Percentiles rank a stretch among this genome's conserved stretches.
These are phyloP conservation scores for Pseudeuparius sepicola DNA, from an alignment of 2,888 invertebrate species.

Conservation along the genomic window DNA sequence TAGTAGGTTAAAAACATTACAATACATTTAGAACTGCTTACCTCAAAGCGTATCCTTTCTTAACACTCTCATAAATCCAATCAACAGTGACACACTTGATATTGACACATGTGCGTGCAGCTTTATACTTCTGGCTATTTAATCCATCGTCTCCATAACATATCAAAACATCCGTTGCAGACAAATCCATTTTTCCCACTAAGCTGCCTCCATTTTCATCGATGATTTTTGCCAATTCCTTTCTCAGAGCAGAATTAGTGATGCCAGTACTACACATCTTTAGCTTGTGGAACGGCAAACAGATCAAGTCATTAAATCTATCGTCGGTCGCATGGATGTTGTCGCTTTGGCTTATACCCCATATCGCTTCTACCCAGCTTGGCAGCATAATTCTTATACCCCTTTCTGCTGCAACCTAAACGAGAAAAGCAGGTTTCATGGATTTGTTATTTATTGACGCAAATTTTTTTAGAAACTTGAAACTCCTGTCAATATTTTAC, in stretches of 20 bases:
- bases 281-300: constrained; percentile 69
- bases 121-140: constrained; percentile 64
- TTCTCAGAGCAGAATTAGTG: constrained; percentile 47
- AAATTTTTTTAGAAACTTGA: too few relatives aligned
- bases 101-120: constrained; percentile 40
- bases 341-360: constrained; percentile 58
- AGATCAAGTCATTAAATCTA: constrained; percentile 56
- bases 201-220: constrained; percentile 67
- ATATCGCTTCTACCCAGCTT: constrained; percentile 73
- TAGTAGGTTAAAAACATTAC: too few relatives aligned
- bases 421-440: too few relatives aligned
- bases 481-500: too few relatives aligned
- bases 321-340: constrained; percentile 53
- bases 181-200: constrained; percentile 38
- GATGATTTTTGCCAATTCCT: constrained; percentile 55
- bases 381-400: constrained; percentile 64
- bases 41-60: constrained; percentile 60
- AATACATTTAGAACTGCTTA: too few relatives aligned
- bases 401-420: constrained; percentile 59
- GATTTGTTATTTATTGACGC: too few relatives aligned
- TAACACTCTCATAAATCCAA: constrained; percentile 74
- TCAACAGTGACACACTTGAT: constrained; percentile 58
- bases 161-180: constrained; percentile 46
- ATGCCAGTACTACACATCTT: constrained; percentile 73
- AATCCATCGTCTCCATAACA: constrained; percentile 48